A percentile compares a stretch with the other conserved stretches of the same genome.
phyloP scores from a whole-genome alignment of 2,888 invertebrate genomes.

The Scotopteryx bipunctaria region DNA sequence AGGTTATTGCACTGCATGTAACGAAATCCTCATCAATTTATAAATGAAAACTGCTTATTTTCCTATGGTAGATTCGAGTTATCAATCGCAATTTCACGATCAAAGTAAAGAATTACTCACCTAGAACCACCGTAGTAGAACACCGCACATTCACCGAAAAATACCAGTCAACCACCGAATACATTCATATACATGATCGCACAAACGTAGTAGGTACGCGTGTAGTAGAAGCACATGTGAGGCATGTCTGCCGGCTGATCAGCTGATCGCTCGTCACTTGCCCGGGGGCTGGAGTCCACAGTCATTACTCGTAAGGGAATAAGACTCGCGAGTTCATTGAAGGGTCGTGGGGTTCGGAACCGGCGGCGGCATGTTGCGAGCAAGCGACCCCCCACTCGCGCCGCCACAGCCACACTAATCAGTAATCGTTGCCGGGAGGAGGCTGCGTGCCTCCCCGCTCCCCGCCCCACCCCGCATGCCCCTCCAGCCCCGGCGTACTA shows the following conservation, averaged over 20 bases:
- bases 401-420: slow-evolving; percentile 83
- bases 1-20: too few species aligned
- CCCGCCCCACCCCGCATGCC: slow-evolving; percentile 40
- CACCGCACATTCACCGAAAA: slow-evolving; percentile 53
- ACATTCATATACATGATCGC: slow-evolving; percentile 65
- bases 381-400: slow-evolving; percentile 73
- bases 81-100: too few species aligned
- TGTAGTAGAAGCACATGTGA: slow-evolving; percentile 67
- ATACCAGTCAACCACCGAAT: slow-evolving; percentile 64
- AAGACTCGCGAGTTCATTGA: slow-evolving; percentile 13
- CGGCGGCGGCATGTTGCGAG: slow-evolving; percentile 66
- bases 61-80: too few species aligned
- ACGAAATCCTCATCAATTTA: too few species aligned
- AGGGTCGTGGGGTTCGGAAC: slow-evolving; percentile 23
- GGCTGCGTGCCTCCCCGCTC: slow-evolving; percentile 73
- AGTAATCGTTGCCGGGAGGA: slow-evolving; percentile 84
- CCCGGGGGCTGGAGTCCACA: neutral
- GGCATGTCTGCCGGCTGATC: slow-evolving; percentile 64
- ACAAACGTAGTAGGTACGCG: slow-evolving; percentile 65
- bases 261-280: slow-evolving; percentile 58
- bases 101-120: slow-evolving; percentile 49
- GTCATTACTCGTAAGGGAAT: neutral
- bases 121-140: slow-evolving; percentile 48
- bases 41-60: too few species aligned
- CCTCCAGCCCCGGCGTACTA: slow-evolving; percentile 56